phyloP scores from a whole-genome alignment of 2,797 vertebrate genomes.

The Enteromius viviparus region DNA sequence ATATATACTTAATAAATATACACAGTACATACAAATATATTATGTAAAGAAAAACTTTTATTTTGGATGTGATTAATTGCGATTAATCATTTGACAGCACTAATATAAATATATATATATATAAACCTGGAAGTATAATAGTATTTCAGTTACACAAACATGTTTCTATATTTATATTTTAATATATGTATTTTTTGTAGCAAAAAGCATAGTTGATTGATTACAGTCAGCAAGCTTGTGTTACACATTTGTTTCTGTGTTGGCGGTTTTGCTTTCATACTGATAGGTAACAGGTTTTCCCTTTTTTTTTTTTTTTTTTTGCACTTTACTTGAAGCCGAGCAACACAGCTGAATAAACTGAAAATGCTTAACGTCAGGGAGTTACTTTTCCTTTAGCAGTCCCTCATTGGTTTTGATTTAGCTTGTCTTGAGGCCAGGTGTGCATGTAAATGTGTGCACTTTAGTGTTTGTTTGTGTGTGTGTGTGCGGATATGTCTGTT shows the following conservation, averaged over 20 bases:
- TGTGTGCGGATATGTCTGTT: background rate
- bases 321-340: slow-evolving; percentile 31
- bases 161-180: background rate
- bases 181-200: background rate
- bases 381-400: slow-evolving; percentile 39
- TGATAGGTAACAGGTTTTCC: slow-evolving; percentile 55
- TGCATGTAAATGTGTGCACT: slow-evolving; percentile 17
- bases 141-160: background rate
- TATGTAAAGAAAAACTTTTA: too few species aligned
- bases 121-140: background rate
- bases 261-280: slow-evolving; percentile 42
- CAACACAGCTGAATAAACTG: slow-evolving; percentile 47
- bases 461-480: slow-evolving; percentile 27
- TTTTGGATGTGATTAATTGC: too few species aligned
- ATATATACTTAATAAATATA: too few species aligned
- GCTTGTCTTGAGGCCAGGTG: slow-evolving; percentile 48
- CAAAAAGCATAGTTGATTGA: background rate
- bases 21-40: too few species aligned
- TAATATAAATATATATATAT: too few species aligned
- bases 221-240: slow-evolving; percentile 14
- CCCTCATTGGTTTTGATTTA: slow-evolving; percentile 52
- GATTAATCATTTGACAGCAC: too few species aligned
- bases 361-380: slow-evolving; percentile 53
- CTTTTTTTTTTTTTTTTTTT: background rate
- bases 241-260: slow-evolving; percentile 49